Conservation (phyloP, 2,888 invertebrate species). For the Leptogaster cylindrica region DNA sequence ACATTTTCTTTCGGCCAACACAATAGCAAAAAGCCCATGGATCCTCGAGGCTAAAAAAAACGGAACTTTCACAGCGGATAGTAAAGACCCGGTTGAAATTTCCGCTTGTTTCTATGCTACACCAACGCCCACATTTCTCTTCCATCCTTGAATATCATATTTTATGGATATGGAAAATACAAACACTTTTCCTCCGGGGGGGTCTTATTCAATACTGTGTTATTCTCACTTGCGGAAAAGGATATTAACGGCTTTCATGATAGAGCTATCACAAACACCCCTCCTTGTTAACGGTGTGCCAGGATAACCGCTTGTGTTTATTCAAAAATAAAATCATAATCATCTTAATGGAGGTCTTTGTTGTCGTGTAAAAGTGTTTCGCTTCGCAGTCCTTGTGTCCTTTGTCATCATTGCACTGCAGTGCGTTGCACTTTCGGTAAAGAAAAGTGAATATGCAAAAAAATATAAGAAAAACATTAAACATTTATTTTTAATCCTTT, state of each 20-base stretch:
- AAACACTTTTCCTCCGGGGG: neutral
- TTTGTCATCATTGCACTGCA: too few species aligned
- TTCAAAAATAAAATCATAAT: slow-evolving; percentile 42
- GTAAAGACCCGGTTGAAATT: neutral
- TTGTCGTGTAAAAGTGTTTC: too few species aligned
- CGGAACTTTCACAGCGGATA: neutral
- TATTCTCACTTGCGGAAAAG: neutral
- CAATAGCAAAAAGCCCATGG: neutral
- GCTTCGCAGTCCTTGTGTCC: too few species aligned
- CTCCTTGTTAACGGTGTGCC: neutral
- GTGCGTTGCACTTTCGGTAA: too few species aligned
- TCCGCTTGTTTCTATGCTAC: slow-evolving; percentile 2
- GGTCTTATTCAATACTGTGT: neutral
- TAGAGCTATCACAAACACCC: slow-evolving; percentile 7
- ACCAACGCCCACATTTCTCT: neutral
- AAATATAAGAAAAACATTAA: too few species aligned
- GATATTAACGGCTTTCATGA: slow-evolving; percentile 27
- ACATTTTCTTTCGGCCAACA: neutral
- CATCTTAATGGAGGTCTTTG: slow-evolving; percentile 42
- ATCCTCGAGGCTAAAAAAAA: slow-evolving; percentile 6
- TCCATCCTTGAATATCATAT: slow-evolving; percentile 9
- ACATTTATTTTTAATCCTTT: too few species aligned
- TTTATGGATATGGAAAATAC: slow-evolving; percentile 27
- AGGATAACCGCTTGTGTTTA: slow-evolving; percentile 34
- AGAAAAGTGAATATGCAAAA: too few species aligned